phyloP scores from a whole-genome alignment of 2,888 invertebrate genomes.

The Monoplex corrugatus region DNA sequence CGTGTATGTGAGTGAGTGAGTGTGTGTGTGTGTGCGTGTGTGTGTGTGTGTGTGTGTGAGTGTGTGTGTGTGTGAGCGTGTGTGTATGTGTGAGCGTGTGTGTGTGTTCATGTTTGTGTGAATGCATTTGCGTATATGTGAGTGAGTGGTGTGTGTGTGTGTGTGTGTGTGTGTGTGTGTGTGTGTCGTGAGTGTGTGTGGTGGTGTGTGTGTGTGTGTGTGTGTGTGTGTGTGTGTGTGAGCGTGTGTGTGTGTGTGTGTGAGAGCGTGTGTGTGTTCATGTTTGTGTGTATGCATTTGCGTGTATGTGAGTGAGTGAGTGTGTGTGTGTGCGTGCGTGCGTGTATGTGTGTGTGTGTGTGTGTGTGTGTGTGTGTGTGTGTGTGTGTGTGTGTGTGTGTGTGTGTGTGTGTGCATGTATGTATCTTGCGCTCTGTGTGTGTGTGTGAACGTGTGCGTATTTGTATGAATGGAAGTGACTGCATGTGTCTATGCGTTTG shows the following conservation, averaged over 20 bases:
- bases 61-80: slow-evolving; percentile 1
- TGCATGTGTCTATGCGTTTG: too few species aligned
- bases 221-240: background rate
- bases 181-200: background rate
- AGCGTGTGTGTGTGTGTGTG: background rate
- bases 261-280: background rate
- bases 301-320: background rate
- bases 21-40: slow-evolving; percentile 18
- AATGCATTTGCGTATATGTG: background rate
- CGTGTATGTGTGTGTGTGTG: background rate
- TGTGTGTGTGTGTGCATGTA: background rate
- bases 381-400: background rate
- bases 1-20: background rate
- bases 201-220: background rate
- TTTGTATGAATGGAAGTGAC: background rate
- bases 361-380: slow-evolving; percentile 3
- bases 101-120: background rate
- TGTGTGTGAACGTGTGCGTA: background rate
- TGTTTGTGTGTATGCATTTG: background rate
- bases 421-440: background rate
- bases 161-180: slow-evolving; percentile 26
- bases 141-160: slow-evolving; percentile 4
- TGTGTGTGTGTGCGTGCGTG: slow-evolving; percentile 3
- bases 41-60: background rate
- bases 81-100: background rate